These are phyloP conservation scores for Hafferia zeledoni DNA, from an alignment of 2,797 vertebrate species.

Conservation along the genomic window DNA sequence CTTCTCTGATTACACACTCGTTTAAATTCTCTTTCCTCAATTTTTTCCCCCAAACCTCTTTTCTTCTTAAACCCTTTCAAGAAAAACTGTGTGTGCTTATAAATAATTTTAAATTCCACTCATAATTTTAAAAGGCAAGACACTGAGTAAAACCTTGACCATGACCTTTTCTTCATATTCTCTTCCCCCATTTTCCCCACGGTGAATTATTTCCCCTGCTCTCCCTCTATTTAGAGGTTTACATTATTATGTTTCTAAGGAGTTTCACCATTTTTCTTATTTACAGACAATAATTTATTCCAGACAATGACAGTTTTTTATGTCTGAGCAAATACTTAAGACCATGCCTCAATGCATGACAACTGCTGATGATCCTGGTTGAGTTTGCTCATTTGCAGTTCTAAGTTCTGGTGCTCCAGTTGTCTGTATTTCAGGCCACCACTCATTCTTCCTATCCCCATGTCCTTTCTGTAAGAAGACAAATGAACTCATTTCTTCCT, in stretches of 20 bases:
- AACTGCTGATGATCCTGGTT: neutral
- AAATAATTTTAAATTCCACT: neutral
- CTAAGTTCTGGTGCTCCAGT: neutral
- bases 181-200: neutral
- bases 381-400: neutral
- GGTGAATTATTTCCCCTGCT: neutral
- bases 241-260: neutral
- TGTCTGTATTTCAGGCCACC: rapidly evolving
- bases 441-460: rapidly evolving
- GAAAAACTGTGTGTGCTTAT: neutral
- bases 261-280: neutral
- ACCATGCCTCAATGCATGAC: neutral
- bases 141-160: neutral
- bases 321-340: neutral
- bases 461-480: neutral
- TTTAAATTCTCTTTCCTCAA: neutral
- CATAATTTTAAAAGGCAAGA: neutral
- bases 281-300: neutral
- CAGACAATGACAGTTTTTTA: neutral
- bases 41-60: neutral
- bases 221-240: neutral
- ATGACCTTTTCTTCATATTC: neutral
- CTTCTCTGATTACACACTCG: neutral
- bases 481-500: neutral
- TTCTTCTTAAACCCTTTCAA: neutral